These are phyloP conservation scores for Bellardia bayeri DNA, from an alignment of 2,888 invertebrate genomes.

Conservation along the genomic window DNA sequence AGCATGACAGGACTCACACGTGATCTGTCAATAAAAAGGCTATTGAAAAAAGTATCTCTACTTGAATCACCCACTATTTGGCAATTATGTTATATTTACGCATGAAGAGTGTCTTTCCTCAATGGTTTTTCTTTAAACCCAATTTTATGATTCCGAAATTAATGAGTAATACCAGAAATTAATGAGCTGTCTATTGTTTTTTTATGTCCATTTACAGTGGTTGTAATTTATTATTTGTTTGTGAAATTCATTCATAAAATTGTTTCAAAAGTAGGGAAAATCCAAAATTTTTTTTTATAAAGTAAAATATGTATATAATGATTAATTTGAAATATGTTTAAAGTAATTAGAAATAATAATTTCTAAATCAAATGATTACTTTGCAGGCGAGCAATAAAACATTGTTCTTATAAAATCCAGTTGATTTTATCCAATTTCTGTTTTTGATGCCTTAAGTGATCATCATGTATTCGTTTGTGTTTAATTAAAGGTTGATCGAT, in stretches of 20 bases:
- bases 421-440: no score
- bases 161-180: conserved; percentile 54
- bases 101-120: neutral
- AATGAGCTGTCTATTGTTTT: conserved; percentile 38
- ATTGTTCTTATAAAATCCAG: no score
- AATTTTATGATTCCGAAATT: conserved; percentile 31
- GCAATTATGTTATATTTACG: conserved; percentile 18
- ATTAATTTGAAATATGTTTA: no score
- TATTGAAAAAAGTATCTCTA: no score
- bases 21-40: no score
- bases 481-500: no score
- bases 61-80: neutral
- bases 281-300: neutral
- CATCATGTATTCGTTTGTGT: no score
- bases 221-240: conserved; percentile 10
- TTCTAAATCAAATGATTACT: no score
- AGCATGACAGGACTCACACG: no score
- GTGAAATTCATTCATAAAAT: conserved; percentile 43
- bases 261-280: neutral
- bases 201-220: neutral
- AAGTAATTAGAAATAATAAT: no score
- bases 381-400: no score
- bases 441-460: no score
- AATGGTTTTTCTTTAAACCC: conserved; percentile 31
- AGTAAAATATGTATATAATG: neutral